Base-by-base conservation (phyloP, 2,888 invertebrate species). In the Cheilosia impressa region DNA sequence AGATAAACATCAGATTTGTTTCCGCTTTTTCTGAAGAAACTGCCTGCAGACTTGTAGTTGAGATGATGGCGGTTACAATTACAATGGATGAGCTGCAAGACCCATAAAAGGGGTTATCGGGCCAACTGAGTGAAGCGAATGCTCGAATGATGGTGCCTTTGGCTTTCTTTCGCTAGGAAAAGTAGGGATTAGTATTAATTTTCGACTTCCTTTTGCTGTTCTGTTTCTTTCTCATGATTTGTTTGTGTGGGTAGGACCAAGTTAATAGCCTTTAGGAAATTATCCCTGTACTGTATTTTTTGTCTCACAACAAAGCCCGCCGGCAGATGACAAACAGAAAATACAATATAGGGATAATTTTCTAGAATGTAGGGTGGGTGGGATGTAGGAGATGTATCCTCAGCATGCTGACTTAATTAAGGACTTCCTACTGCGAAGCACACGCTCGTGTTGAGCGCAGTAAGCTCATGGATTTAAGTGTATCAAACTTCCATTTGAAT, bases 51-150 rank as follows among this genome's bases (percentile, higher is more conserved):
- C 38, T 27, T 22, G 55, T 62, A 24, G n/a, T 27, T 34, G 38
- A 55, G 63, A 78, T 71, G 60, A 62, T 60, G 62, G 55, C 27
- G 53, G 55, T 63, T 55, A 55, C 69, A 69, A 69, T 69, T 38
- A 63, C 69, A 63, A 63, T 41, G 62, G 57, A 71, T 63, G 68
- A 77, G 68, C 68, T 77, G 45, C 60, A 69, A 58, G 77, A 31
- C 62, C 38, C 69, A 78, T 78, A 68, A 77, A 69, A 69, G 68
- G 77, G 68, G 19, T 81, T 71, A 71, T 65, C 45, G 60, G 31
- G 41, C 58, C 53, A 38, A 58, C 45, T 53, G 82, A 50, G 58
- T 73, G 19, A 52, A 65, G 34, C 22, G 24, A 71, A 71, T 58
- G 38, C 50, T 52, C 38, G 38, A 66, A 24, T 66, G 66, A 68